phyloP scores from a whole-genome alignment of 2,888 invertebrate genomes.

The Caenorhabditis sp. region DNA sequence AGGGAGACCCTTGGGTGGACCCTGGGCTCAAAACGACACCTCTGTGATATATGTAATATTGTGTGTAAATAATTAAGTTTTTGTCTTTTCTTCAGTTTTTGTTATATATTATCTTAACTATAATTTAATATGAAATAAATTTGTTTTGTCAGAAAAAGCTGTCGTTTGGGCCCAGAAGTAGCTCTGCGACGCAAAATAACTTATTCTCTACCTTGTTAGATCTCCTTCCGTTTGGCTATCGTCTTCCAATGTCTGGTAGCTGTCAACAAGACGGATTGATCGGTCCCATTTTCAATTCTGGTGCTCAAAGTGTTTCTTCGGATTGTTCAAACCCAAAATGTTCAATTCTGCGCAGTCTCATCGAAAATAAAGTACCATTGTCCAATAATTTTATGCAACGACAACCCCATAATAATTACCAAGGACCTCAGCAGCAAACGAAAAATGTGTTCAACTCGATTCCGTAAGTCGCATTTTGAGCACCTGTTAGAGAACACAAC shows the following conservation, averaged over 20 bases:
- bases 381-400: neutral
- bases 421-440: too few species aligned
- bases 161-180: too few species aligned
- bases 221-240: constrained; percentile 35
- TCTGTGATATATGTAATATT: constrained; percentile 1
- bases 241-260: constrained; percentile 23
- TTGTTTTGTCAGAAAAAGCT: constrained; percentile 7
- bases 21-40: too few species aligned
- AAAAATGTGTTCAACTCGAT: too few species aligned
- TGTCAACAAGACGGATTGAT: neutral
- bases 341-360: constrained; percentile 22
- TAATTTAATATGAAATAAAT: neutral
- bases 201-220: constrained; percentile 19
- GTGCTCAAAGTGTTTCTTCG: neutral
- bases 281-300: neutral
- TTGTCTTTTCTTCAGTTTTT: neutral
- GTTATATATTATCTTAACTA: too few species aligned
- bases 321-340: constrained; percentile 37
- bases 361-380: constrained; percentile 15
- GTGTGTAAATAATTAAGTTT: neutral
- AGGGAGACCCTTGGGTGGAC: too few species aligned
- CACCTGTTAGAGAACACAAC: too few species aligned
- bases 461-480: too few species aligned
- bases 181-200: too few species aligned
- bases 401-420: too few species aligned